Base-by-base conservation (phyloP, 30 jellyfish, hydroid and myxozoan genomes). In the Catostylus mosaicus region DNA sequence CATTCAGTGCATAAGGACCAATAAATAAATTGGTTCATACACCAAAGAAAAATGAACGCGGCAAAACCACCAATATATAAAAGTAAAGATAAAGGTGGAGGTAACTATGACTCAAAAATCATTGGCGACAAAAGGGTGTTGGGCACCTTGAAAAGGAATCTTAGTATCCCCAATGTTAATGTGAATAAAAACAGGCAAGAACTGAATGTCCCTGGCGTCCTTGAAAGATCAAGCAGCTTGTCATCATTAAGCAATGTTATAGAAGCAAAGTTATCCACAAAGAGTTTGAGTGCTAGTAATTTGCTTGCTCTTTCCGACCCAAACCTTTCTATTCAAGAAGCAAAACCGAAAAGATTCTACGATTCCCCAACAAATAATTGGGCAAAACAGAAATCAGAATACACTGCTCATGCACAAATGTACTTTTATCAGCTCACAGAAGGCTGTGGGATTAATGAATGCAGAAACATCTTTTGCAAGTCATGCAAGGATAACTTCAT, bases 271-370 rank as follows among this genome's bases (percentile, higher is more conserved):
- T 24, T 79, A 45, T 79, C 89, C 9, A 83, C 75, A 47, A 83
- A 71, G 80, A 71, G 85, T 14, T 65, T 93, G 65, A 93, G 99
- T 78, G 95, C 97, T 30, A 93, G 99, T 86, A 93, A 87, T 69
- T 32, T 93, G 30, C 75, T 89, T 51, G 99, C 99, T 0, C 59
- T 93, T 14, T 63, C 91, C 1, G 96, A 93, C 67, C 94, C 99
- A n/a, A 82, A 88, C 62, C 52, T 93, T 16, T 93, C 97, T 26
- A 32, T 93, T 16, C 89, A 82, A 60, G 93, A 78, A 32, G 99
- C 99, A 67, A 60, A 82, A 22, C 92, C 99, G 20, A 82, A 87
- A 47, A 80, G 86, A 50, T 65, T 76, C 40, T 93, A 85, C 78
- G 97, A 77, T 72, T 67, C 79, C 22, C 89, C 89, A 0, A 37